These are phyloP conservation scores for Desmophyllum pertusum DNA, from an alignment of 92 coral and sea anemone genomes.

Conservation along the genomic window DNA sequence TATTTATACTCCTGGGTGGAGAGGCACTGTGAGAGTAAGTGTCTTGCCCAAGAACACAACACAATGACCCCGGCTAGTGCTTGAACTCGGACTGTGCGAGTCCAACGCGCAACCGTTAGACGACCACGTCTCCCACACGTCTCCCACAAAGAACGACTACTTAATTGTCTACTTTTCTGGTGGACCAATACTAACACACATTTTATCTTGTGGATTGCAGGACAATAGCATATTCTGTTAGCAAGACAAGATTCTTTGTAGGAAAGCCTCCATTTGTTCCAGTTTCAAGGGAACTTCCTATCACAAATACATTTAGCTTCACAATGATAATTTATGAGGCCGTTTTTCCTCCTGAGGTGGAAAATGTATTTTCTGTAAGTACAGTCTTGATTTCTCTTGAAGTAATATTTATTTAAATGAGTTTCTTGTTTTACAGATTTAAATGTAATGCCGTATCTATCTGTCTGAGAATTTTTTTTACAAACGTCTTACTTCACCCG, in stretches of 20 bases:
- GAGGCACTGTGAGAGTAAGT: too few relatives aligned
- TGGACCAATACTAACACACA: background rate
- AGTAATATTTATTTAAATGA: background rate
- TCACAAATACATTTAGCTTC: conserved; percentile 91
- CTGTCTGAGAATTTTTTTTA: too few relatives aligned
- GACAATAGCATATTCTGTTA: conserved; percentile 98
- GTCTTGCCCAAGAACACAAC: too few relatives aligned
- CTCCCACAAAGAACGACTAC: background rate
- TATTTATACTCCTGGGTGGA: too few relatives aligned
- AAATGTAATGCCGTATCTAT: too few relatives aligned
- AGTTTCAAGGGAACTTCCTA: conserved; percentile 83
- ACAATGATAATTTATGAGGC: conserved; percentile 94
- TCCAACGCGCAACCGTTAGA: too few relatives aligned
- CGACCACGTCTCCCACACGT: background rate
- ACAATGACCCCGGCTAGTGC: too few relatives aligned
- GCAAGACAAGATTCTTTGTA: conserved; percentile 96
- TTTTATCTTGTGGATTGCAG: conserved; percentile 41
- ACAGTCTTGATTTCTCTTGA: background rate
- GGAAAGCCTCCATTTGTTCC: conserved; percentile 94
- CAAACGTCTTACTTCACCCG: too few relatives aligned
- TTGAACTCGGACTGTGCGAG: too few relatives aligned
- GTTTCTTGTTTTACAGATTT: too few relatives aligned
- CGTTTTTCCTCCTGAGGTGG: conserved; percentile 84
- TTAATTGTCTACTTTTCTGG: background rate
- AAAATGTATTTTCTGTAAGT: conserved; percentile 83